Conservation (phyloP, 1,140 invertebrate species). For the Trinorchestia longiramus region DNA sequence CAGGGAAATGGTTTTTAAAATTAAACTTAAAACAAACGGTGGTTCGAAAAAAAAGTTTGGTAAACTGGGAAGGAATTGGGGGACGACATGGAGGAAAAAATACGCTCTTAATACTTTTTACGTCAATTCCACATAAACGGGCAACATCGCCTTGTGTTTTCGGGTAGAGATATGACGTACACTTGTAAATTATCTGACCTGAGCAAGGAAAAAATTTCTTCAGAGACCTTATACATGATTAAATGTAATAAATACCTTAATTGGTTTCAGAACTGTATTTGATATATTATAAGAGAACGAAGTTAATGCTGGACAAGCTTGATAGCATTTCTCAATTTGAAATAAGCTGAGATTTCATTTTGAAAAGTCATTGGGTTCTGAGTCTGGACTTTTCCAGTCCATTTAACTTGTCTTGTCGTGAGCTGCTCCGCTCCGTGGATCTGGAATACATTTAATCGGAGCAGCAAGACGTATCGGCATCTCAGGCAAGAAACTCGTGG, state of each 20-base stretch:
- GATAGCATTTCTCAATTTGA: not conserved
- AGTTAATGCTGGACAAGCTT: not conserved
- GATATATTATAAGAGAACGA: not conserved
- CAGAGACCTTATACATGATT: not conserved
- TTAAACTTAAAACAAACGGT: not conserved
- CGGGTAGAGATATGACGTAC: not conserved
- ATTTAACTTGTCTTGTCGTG: not conserved
- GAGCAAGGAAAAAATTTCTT: not conserved
- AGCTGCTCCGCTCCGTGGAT: not conserved
- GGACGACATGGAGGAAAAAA: not conserved
- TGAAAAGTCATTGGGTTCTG: not conserved
- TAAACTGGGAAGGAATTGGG: not conserved
- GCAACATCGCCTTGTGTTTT: not conserved
- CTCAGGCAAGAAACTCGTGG: not conserved
- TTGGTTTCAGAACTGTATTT: not conserved
- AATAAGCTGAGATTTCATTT: not conserved
- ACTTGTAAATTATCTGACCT: no score
- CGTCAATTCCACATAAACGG: not conserved
- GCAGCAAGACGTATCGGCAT: not conserved
- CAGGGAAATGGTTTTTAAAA: not conserved
- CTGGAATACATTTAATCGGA: conserved; percentile 1
- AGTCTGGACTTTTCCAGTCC: not conserved
- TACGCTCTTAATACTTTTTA: not conserved
- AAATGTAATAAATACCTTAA: not conserved
- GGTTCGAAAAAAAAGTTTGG: not conserved